Conservation (phyloP, 2,888 invertebrate genomes). For the Exocentrus adspersus region DNA sequence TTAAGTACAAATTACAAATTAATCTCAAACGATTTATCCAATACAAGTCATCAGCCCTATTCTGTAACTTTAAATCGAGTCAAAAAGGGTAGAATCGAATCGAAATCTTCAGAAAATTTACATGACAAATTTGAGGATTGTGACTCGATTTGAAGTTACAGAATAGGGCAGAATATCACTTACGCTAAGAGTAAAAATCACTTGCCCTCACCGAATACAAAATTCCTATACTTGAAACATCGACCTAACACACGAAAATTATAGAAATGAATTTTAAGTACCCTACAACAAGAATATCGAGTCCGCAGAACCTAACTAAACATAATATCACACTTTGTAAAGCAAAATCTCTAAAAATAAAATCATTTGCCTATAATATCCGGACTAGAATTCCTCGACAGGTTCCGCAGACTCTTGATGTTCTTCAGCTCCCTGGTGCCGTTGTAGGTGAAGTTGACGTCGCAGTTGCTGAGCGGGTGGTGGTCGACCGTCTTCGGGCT, state of each 20-base stretch:
- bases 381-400: slow-evolving; percentile 52
- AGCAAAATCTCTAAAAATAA: slow-evolving; percentile 18
- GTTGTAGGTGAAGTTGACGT: slow-evolving; percentile 83
- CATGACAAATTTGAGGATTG: too few relatives aligned
- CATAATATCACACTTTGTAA: slow-evolving; percentile 31
- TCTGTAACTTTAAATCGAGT: too few relatives aligned
- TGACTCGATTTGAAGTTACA: too few relatives aligned
- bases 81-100: too few relatives aligned
- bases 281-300: too few relatives aligned
- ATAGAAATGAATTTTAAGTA: too few relatives aligned
- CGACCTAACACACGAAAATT: neutral
- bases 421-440: slow-evolving; percentile 84
- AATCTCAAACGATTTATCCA: slow-evolving; percentile 6
- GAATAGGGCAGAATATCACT: too few relatives aligned
- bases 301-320: slow-evolving; percentile 23
- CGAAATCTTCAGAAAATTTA: too few relatives aligned
- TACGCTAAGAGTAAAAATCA: neutral
- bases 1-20: slow-evolving; percentile 8
- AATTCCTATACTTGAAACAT: neutral
- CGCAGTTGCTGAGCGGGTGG: slow-evolving; percentile 82
- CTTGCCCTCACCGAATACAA: neutral
- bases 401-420: slow-evolving; percentile 64
- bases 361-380: slow-evolving; percentile 53
- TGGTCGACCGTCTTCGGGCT: slow-evolving; percentile 61
- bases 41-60: slow-evolving; percentile 10